Conservation (phyloP, 2,113 vertebrate species). For the Vulpes lagopus region DNA sequence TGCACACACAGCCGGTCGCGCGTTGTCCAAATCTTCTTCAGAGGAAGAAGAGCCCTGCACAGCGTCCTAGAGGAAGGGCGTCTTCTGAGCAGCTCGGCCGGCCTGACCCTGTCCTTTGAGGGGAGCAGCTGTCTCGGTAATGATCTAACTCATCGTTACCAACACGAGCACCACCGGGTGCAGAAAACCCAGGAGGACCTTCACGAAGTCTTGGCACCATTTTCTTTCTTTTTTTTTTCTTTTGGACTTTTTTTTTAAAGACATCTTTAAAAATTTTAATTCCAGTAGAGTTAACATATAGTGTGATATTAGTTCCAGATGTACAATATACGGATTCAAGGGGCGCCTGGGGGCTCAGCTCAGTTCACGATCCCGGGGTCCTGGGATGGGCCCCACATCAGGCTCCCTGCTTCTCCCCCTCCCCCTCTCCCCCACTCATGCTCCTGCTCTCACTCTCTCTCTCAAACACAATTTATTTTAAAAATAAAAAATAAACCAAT, state of each 20-base stretch:
- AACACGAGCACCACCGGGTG: not conserved
- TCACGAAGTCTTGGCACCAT: not conserved
- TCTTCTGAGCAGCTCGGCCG: not conserved
- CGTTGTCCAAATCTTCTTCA: not conserved
- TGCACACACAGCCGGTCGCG: not conserved
- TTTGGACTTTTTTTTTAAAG: not conserved
- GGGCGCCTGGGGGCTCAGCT: not conserved
- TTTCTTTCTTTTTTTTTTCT: not conserved
- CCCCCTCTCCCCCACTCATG: not conserved
- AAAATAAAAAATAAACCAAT: no score
- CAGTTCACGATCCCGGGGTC: not conserved
- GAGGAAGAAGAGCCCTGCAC: not conserved
- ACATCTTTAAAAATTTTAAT: not conserved
- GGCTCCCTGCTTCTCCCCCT: not conserved
- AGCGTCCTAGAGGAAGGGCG: not conserved
- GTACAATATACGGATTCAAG: not conserved
- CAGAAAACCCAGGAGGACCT: not conserved
- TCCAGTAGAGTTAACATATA: not conserved
- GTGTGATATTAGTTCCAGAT: not conserved
- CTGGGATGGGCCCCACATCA: not conserved
- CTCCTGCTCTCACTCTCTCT: not conserved
- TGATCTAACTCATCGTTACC: not conserved
- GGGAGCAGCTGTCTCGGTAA: not conserved
- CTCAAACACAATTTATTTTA: not conserved
- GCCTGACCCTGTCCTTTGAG: not conserved